Percentiles rank a stretch among this genome's conserved stretches.
phyloP scores from a whole-genome alignment of 2,797 vertebrate species.

The Anguilla pacifica region DNA sequence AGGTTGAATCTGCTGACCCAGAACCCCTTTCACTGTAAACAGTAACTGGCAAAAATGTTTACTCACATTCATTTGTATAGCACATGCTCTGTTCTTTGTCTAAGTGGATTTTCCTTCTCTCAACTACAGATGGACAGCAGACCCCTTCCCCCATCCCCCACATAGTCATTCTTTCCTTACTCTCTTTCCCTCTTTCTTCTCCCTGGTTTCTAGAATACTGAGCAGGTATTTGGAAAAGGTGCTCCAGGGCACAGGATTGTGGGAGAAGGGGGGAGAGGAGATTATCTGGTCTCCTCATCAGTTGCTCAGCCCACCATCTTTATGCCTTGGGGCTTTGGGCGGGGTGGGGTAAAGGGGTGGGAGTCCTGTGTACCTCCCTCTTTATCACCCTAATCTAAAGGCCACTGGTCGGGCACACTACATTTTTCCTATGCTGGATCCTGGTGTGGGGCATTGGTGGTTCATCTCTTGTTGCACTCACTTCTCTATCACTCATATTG shows the following conservation, averaged over 20 bases:
- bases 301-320: constrained; percentile 60
- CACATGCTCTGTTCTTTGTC: constrained; percentile 85
- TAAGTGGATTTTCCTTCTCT: constrained; percentile 78
- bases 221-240: constrained; percentile 83
- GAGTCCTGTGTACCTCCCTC: constrained; percentile 60
- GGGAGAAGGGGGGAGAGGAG: constrained; percentile 55
- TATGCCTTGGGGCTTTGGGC: constrained; percentile 67
- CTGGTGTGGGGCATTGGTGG: constrained; percentile 76
- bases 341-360: constrained; percentile 51
- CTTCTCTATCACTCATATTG: constrained; percentile 35
- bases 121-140: constrained; percentile 73
- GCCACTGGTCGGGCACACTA: constrained; percentile 82
- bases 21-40: constrained; percentile 88
- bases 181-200: not conserved
- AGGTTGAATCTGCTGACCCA: constrained; percentile 79
- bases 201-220: constrained; percentile 70
- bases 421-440: constrained; percentile 74
- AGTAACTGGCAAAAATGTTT: constrained; percentile 89
- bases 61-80: constrained; percentile 66
- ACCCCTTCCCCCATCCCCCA: constrained; percentile 53
- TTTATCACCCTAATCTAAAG: constrained; percentile 88
- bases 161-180: not conserved
- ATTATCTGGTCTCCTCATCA: constrained; percentile 85
- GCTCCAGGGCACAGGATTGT: constrained; percentile 74
- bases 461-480: constrained; percentile 58